Conservation (phyloP, 2,888 invertebrate species). For the Linhomoeus sp. region DNA sequence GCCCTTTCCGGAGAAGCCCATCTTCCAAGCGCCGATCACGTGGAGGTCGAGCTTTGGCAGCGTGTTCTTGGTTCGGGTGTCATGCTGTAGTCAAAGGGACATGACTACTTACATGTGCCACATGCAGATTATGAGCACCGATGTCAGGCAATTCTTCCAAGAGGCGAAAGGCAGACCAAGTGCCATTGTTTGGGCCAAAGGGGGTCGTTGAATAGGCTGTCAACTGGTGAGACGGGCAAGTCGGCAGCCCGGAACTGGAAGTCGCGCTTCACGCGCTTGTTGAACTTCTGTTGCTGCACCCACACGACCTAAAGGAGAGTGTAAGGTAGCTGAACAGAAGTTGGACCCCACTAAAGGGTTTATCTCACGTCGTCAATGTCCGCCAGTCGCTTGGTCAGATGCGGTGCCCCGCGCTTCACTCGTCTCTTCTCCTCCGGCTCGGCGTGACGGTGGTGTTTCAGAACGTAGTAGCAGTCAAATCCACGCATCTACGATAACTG, state of each 20-base stretch:
- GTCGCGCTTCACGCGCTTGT: constrained; percentile 60
- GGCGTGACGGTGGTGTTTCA: too few relatives aligned
- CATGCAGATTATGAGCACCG: not conserved
- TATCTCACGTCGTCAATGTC: too few relatives aligned
- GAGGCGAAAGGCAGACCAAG: constrained; percentile 48
- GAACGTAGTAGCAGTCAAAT: too few relatives aligned
- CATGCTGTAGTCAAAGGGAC: constrained; percentile 2
- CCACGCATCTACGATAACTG: too few relatives aligned
- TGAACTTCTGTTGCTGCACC: constrained; percentile 59
- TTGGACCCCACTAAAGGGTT: too few relatives aligned
- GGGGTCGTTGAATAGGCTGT: constrained; percentile 59
- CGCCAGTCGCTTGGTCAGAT: too few relatives aligned
- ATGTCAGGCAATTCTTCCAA: not conserved
- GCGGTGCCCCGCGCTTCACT: too few relatives aligned
- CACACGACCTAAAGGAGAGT: constrained; percentile 31
- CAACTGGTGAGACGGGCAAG: constrained; percentile 3
- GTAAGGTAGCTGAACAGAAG: too few relatives aligned
- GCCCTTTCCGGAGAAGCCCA: constrained; percentile 76
- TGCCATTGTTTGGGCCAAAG: constrained; percentile 94
- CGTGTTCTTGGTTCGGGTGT: constrained; percentile 3
- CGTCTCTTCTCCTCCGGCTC: too few relatives aligned
- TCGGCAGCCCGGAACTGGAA: constrained; percentile 37
- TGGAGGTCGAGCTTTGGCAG: constrained; percentile 57
- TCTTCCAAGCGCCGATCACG: constrained; percentile 80
- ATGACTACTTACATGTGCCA: not conserved